Evolutionary conservation across 2,797 vertebrate species (phyloP), one percentile per base, ranked within the genome.

Genomic region (Halcyon badia): DNA sequence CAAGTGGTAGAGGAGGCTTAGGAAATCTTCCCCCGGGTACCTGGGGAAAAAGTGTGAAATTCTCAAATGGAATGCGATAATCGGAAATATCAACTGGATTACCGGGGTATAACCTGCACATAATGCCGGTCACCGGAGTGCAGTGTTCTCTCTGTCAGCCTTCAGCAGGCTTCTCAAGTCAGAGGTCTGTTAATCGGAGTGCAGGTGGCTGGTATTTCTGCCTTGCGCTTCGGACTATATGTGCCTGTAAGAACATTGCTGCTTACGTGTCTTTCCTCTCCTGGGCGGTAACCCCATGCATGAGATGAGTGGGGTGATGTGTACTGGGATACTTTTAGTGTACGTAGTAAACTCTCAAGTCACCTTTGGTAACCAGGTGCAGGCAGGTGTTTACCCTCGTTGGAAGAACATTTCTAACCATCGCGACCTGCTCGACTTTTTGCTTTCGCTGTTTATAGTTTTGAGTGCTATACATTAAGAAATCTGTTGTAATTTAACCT

Each of bases 61-160:
- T 70, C 46, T 71, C 20, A 30, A 39, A 11, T 41, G 42, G 25
- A 85, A 49, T 42, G 16, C 30, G 57, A 5, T 77, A 49, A 31
- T 69, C 35, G 73, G 60, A 80, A 70, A 15, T 33, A 25, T 6
- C 28, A 70, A 9, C 3, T 68, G 37, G 21, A 21, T 62, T 58
- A 18, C 24, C 4, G 60, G 19, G 48, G 11, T 91, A 9, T 49
- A 31, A 78, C 52, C 39, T 90, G 61, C 21, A 14, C 76, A 13
- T 66, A 31, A 10, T 0, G 1, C 15, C 12, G 9, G 8, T 65
- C 79, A 20, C 48, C 1, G 1, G 51, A 83, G 6, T n/a, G 11
- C 78, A 7, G 41, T 61, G 19, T 49, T 56, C 14, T 64, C 12
- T 56, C 54, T 48, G 20, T 68, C 24, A 61, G 16, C 26, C 35